Percentiles rank a stretch among this genome's conserved stretches.
These are phyloP conservation scores for Amiota minor DNA, from an alignment of 2,888 invertebrate genomes.

Conservation along the genomic window DNA sequence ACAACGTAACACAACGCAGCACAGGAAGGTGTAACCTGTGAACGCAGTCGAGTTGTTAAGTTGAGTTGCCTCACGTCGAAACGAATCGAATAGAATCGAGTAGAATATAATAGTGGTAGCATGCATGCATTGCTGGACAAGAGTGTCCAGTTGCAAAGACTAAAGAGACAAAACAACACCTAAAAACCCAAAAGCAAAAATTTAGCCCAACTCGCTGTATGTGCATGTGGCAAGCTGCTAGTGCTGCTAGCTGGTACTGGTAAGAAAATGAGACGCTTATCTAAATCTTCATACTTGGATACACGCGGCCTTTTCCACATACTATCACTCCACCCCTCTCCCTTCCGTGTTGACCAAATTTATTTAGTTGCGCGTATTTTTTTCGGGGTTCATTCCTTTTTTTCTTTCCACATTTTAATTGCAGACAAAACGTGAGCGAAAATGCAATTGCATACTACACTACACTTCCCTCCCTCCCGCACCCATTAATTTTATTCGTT, in stretches of 20 bases:
- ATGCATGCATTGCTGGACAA: slow-evolving; percentile 2
- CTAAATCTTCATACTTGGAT: slow-evolving; percentile 74
- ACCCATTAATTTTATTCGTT: slow-evolving; percentile 14
- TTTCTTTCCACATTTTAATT: slow-evolving; percentile 60
- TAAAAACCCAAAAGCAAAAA: background rate
- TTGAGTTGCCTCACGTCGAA: background rate
- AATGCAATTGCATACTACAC: slow-evolving; percentile 57
- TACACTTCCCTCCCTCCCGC: slow-evolving; percentile 27
- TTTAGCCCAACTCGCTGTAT: no score
- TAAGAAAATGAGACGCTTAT: slow-evolving; percentile 71
- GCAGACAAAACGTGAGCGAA: slow-evolving; percentile 68
- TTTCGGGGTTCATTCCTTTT: slow-evolving; percentile 32
- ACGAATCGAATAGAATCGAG: background rate
- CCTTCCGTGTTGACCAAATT: slow-evolving; percentile 9
- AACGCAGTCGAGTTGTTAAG: no score
- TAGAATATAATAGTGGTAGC: background rate
- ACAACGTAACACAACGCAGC: slow-evolving; percentile 10
- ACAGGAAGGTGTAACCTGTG: no score
- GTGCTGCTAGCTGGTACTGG: background rate
- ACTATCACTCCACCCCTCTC: slow-evolving; percentile 50
- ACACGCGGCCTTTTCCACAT: slow-evolving; percentile 69
- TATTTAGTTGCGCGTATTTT: slow-evolving; percentile 44
- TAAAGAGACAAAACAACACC: background rate
- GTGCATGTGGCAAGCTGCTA: slow-evolving; percentile 45
- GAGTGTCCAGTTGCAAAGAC: background rate